Evolutionary conservation across 2,888 invertebrate species (phyloP).

Genomic region (Nyleta sp.): DNA sequence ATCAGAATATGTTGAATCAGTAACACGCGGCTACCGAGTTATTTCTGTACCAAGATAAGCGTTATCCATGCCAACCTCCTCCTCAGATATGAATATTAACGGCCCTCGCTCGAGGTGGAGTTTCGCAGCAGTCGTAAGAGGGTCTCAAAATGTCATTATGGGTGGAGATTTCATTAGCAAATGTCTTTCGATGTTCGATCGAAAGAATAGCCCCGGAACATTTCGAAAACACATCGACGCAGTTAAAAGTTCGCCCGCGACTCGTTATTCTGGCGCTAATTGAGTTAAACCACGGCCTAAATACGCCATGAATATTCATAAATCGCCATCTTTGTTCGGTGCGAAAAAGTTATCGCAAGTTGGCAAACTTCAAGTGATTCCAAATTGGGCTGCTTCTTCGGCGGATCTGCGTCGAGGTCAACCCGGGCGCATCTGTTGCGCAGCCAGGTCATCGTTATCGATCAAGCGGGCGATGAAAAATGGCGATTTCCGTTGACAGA

Average conservation of each 20-base stretch:
- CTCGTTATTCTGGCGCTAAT: conserved; percentile 75
- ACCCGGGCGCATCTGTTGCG: conserved; percentile 34
- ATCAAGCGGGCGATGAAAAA: conserved; percentile 19
- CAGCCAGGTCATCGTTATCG: conserved; percentile 26
- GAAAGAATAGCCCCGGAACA: background rate
- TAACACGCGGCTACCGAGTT: conserved; percentile 77
- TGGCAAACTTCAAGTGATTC: conserved; percentile 71
- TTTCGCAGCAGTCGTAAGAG: conserved; percentile 72
- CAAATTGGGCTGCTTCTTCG: conserved; percentile 69
- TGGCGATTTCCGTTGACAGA: conserved; percentile 31
- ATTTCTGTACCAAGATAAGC: conserved; percentile 79
- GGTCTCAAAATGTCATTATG: conserved; percentile 71
- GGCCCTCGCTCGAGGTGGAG: conserved; percentile 70
- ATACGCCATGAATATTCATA: conserved; percentile 79
- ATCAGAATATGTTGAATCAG: conserved; percentile 77
- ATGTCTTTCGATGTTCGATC: conserved; percentile 36
- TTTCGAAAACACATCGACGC: background rate
- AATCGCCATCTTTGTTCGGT: conserved; percentile 33
- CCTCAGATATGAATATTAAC: conserved; percentile 79
- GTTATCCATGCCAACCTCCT: conserved; percentile 75
- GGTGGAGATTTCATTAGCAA: conserved; percentile 73
- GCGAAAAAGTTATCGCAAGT: conserved; percentile 71
- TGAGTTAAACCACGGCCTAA: conserved; percentile 77
- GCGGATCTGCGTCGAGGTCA: conserved; percentile 15
- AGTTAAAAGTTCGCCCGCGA: conserved; percentile 20